phyloP scores from a whole-genome alignment of 64 coral and sea anemone genomes.

The Actinia equina region DNA sequence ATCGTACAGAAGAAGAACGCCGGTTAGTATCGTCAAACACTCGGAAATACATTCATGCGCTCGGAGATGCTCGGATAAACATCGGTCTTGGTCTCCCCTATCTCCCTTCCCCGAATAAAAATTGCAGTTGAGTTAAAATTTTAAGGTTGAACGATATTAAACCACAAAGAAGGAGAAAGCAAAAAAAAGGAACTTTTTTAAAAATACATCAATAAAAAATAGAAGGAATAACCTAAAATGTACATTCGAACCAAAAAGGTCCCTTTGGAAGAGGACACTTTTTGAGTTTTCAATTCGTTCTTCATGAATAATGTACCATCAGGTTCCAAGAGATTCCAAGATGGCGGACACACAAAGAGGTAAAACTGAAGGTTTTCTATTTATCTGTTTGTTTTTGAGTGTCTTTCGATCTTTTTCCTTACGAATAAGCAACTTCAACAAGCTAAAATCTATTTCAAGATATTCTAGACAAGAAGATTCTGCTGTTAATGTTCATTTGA shows the following conservation, averaged over 20 bases:
- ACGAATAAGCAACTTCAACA: neutral
- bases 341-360: conserved; percentile 38
- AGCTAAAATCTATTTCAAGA: neutral
- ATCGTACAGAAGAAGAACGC: too few relatives aligned
- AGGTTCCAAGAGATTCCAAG: conserved; percentile 10
- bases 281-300: neutral
- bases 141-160: too few relatives aligned
- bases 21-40: too few relatives aligned
- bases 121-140: too few relatives aligned
- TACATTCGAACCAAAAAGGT: neutral
- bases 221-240: neutral
- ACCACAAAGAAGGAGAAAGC: too few relatives aligned
- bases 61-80: too few relatives aligned
- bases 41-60: too few relatives aligned
- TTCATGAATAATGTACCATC: conserved; percentile 1
- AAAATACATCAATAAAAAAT: neutral
- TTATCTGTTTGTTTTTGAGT: neutral
- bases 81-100: too few relatives aligned
- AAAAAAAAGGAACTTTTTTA: too few relatives aligned
- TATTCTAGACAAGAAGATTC: neutral
- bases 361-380: neutral
- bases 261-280: neutral
- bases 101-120: too few relatives aligned
- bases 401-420: neutral
- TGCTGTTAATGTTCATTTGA: neutral